Evolutionary conservation across 2,797 vertebrate species (phyloP), one percentile per base, ranked within the genome.

Genomic region (Cryptoblepharus egeriae): DNA sequence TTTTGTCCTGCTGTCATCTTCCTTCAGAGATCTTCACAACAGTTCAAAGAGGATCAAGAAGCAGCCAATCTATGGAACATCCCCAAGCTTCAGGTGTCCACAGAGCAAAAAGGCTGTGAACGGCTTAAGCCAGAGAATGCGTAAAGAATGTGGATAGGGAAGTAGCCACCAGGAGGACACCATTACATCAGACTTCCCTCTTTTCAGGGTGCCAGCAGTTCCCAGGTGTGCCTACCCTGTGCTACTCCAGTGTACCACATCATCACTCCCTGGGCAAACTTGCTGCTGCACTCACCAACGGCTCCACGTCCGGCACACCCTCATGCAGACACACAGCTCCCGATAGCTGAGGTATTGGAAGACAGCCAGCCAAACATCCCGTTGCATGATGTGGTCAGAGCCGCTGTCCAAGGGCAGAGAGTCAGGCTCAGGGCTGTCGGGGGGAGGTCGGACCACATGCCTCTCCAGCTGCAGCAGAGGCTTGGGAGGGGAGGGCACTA

Each of bases 241-340:
- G 37, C 69, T 20, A 11, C 13, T 57, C 13, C 5, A 61, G 69
- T 13, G 76, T 6, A 2, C 0, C 5, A 11, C 26, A 26, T 18
- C 67, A 32, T 24, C 72, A 30, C 13, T 2, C 52, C 1, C 1
- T 16, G 3, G 12, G 30, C 18, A 28, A 28, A 39, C 20, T 6
- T 16, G 26, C 79, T 13, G 3, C 32, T 16, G 35, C 11, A 55
- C 69, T 96, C 89, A 98, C 97, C 98, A 98, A 88, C 98, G 97
- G 94, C 97, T 98, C 97, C 97, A 98, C 57, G 98, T 98, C 90
- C 97, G 96, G 88, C 98, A 98, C 80, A 98, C 97, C 63, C 98
- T 95, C 98, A 98, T 98, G 95, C 97, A 98, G 88, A 98, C 89
- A 3, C 97, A 98, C 58, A 98, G 96, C 94, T 98, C 97, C 8